Base-by-base conservation (phyloP, 23 tunicate genomes). In the Trididemnum clinides region DNA sequence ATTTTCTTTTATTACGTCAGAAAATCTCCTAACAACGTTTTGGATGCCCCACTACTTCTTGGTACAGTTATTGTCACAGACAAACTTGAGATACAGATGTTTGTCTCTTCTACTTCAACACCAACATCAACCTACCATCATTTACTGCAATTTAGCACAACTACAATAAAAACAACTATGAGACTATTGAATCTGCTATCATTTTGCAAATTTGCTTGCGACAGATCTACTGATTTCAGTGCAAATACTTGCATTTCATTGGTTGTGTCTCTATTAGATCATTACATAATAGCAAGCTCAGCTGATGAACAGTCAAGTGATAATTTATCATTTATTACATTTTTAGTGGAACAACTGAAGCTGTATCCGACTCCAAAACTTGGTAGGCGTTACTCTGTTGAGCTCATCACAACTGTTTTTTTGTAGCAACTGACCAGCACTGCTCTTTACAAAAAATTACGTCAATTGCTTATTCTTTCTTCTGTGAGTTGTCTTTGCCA, bases 341-440 rank as follows among this genome's bases (percentile, higher is more conserved):
- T 66, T 66, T 6, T 66, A 3, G 12, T 31, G 7, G 75, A 66
- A 66, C 37, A 66, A 31, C 37, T 66, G n/a, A 66, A 66, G 22
- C 31, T 66, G 37, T 15, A 15, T 10, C 10, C 7, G 30, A 20
- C 31, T 5, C 22, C 75, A 20, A 66, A 66, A 66, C 19, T 29
- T 29, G 75, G 37, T 5, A 36, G 75, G 30, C 75, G 75, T 31
- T 66, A 66, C 37, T 29, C 75, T 4, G 5, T 37, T 5, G 18
- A 31, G 36, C 30, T 23, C 2, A 74, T 74, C 27, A 74, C 57
- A 22, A 74, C 80, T 36, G 80, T 57, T 35, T 74, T 74, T 74
- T 74, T 74, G 28, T 74, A 57, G 80, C 80, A 74, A 28, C 32
- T 74, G 1, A 74, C 29, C 10, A 74, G 80, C 58, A 35, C 80